Conservation (phyloP, 1,140 invertebrate species). For the Cydia pomonella region DNA sequence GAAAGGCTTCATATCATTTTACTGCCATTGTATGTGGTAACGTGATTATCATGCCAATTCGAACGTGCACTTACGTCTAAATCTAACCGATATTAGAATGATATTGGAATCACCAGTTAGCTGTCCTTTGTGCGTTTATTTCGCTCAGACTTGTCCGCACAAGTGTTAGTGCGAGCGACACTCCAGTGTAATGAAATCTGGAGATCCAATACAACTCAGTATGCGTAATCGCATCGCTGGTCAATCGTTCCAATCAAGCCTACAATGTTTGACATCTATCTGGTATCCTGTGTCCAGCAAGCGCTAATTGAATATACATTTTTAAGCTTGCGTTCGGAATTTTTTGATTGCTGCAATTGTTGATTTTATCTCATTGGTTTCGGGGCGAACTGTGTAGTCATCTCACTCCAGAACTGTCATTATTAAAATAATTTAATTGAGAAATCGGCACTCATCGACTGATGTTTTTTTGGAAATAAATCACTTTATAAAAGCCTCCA, state of each 20-base stretch:
- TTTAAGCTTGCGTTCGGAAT: background rate
- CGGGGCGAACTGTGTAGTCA: background rate
- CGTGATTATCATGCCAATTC: too few relatives aligned
- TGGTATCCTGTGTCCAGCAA: background rate
- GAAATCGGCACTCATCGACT: background rate
- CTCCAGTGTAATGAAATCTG: background rate
- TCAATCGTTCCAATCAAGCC: too few relatives aligned
- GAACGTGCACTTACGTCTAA: too few relatives aligned
- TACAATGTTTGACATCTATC: too few relatives aligned
- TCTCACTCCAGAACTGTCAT: background rate
- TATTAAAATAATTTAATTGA: background rate
- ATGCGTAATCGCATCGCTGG: background rate
- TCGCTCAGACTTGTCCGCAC: too few relatives aligned
- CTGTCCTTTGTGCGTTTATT: too few relatives aligned
- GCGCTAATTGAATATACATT: background rate
- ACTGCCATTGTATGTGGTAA: background rate
- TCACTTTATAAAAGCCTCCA: background rate
- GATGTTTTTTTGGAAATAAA: background rate
- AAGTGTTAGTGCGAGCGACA: too few relatives aligned
- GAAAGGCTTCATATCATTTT: constrained; percentile 1
- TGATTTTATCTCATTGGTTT: too few relatives aligned
- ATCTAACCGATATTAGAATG: too few relatives aligned
- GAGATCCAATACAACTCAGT: background rate
- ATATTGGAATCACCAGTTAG: too few relatives aligned
- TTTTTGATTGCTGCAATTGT: background rate